These are phyloP conservation scores for Acleris emargana DNA, from an alignment of 2,888 invertebrate species.

Conservation along the genomic window DNA sequence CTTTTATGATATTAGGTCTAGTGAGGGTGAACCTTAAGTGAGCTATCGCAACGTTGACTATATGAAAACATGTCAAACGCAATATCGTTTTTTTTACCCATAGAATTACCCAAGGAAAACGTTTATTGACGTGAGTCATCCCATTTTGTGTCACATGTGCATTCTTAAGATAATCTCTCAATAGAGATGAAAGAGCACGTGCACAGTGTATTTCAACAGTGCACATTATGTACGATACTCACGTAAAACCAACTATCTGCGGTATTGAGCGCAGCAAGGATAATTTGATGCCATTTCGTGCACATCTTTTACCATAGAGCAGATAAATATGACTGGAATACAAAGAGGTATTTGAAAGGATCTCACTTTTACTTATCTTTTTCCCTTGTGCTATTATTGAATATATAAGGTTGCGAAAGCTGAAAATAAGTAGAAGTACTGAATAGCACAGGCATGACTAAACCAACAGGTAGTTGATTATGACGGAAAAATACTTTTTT, in stretches of 20 bases:
- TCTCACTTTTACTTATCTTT: neutral
- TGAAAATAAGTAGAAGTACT: neutral
- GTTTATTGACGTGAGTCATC: too few relatives aligned
- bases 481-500: too few relatives aligned
- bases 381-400: neutral
- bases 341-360: slow-evolving; percentile 13
- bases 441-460: too few relatives aligned
- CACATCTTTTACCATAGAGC: slow-evolving; percentile 27
- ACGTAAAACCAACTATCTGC: slow-evolving; percentile 33
- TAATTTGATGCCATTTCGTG: slow-evolving; percentile 29
- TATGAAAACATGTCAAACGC: too few relatives aligned
- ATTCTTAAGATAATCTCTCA: too few relatives aligned
- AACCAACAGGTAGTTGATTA: too few relatives aligned
- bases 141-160: too few relatives aligned
- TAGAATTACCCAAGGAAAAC: too few relatives aligned
- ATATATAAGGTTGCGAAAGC: neutral
- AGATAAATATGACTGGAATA: slow-evolving; percentile 31
- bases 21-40: too few relatives aligned
- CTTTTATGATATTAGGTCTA: too few relatives aligned
- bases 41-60: too few relatives aligned
- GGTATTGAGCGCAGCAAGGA: slow-evolving; percentile 29
- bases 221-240: slow-evolving; percentile 11
- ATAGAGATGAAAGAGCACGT: neutral
- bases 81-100: too few relatives aligned
- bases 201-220: neutral